Evolutionary conservation across 2,888 invertebrate genomes (phyloP).

Genomic region (Cantharis flavilabris): DNA sequence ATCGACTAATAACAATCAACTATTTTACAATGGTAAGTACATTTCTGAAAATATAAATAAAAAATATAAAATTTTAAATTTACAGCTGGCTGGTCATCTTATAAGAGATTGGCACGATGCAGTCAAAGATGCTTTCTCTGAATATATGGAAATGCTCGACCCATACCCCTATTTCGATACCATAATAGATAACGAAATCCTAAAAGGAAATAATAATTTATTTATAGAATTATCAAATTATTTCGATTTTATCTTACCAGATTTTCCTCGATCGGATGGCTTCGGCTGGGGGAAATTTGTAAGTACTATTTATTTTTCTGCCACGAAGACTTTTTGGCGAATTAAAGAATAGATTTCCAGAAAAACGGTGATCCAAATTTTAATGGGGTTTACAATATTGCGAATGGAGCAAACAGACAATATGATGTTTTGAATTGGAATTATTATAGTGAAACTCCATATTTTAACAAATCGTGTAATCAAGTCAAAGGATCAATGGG

Average conservation of each 20-base stretch:
- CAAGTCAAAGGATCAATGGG: slow-evolving; percentile 74
- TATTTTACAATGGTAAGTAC: slow-evolving; percentile 75
- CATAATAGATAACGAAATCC: slow-evolving; percentile 71
- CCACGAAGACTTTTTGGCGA: neutral
- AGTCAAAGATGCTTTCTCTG: slow-evolving; percentile 63
- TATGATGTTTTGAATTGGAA: slow-evolving; percentile 81
- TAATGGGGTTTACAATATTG: slow-evolving; percentile 78
- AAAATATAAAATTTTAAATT: neutral
- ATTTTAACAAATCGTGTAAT: slow-evolving; percentile 62
- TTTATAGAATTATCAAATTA: slow-evolving; percentile 68
- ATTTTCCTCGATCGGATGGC: slow-evolving; percentile 66
- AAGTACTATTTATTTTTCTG: slow-evolving; percentile 29
- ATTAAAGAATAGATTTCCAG: slow-evolving; percentile 51
- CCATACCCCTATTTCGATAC: slow-evolving; percentile 64
- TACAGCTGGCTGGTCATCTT: neutral
- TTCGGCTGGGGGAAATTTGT: slow-evolving; percentile 86
- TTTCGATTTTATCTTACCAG: slow-evolving; percentile 58
- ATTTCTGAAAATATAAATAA: neutral
- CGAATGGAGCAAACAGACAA: slow-evolving; percentile 68
- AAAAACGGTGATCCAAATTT: slow-evolving; percentile 74
- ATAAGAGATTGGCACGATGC: slow-evolving; percentile 43
- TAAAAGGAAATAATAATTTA: slow-evolving; percentile 79
- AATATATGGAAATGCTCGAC: slow-evolving; percentile 51
- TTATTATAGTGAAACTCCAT: slow-evolving; percentile 60
- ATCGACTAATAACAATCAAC: slow-evolving; percentile 75